Base-by-base conservation (phyloP, 2,797 vertebrate genomes). In the Myotis planiceps region DNA sequence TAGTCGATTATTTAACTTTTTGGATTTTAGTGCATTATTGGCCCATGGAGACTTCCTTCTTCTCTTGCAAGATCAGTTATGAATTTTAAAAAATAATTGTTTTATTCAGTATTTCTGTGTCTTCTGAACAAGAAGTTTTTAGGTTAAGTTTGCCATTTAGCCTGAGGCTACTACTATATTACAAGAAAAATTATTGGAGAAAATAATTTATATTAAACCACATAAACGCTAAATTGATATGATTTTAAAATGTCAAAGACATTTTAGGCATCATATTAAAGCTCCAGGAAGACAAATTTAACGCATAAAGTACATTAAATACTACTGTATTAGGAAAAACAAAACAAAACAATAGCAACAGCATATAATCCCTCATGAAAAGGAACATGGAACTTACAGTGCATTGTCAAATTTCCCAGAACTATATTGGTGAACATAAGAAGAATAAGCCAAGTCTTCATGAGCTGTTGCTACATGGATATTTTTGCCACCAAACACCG, bases 331-430 rank as follows among this genome's bases (percentile, higher is more conserved):
- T 37, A 49, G 15, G 10, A 21, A 42, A 65, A 49, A 74, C 53
- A 86, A 81, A 82, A 39, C 3, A n/a, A 82, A 88, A 39, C 68
- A 95, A 75, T 0, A 88, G 78, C 90, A 92, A 53, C 2, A 74
- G 32, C 1, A 66, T 58, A 91, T 94, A 96, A 76, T 34, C 10
- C 0, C 74, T 78, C 81, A 78, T 42, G 10, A 83, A 93, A 85
- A 94, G 1, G 4, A 75, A 88, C 0, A 2, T 1, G 34, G 53
- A 98, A 99, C 99, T 99, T 98, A 99, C 99, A 99, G 98, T 65
- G 99, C 99, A 63, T 99, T 99, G 98, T 99, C 99, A 78, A 99
- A 99, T 92, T 99, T 99, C 90, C 99, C 99, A 98, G 99, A 99
- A 98, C 99, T 99, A 98, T 99, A 99, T 98, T 99, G 99, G 98